phyloP scores from a whole-genome alignment of 2,113 vertebrate genomes.

The Machaerirhynchus nigripectus region DNA sequence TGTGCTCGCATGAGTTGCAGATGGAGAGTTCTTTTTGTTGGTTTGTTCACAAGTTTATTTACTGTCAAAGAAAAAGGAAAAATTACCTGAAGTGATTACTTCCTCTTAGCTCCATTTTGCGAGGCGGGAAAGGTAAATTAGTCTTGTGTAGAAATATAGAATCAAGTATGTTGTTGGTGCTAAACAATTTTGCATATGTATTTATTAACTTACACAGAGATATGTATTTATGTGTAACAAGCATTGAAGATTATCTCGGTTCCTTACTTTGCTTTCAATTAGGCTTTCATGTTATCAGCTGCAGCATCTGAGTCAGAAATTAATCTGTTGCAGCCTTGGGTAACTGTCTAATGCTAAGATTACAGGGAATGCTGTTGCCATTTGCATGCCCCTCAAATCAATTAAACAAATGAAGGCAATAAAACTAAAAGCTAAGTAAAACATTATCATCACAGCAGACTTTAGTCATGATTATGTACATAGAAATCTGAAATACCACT shows the following conservation, averaged over 20 bases:
- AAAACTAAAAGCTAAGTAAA: not conserved
- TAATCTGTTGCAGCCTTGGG: not conserved
- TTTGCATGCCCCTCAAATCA: not conserved
- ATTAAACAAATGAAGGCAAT: not conserved
- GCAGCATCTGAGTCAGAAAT: not conserved
- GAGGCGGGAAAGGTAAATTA: not conserved
- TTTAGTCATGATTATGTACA: not conserved
- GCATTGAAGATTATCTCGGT: not conserved
- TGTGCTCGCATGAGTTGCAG: not conserved
- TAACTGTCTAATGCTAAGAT: not conserved
- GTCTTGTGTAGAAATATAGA: not conserved
- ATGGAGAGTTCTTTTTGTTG: not conserved
- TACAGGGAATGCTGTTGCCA: not conserved
- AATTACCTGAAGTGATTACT: not conserved
- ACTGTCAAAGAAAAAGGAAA: not conserved
- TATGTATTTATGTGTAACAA: not conserved
- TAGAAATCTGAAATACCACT: not conserved
- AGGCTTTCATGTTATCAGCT: not conserved
- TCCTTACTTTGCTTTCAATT: not conserved
- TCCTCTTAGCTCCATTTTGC: not conserved
- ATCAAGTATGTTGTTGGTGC: not conserved
- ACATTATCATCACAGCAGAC: not conserved
- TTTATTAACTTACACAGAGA: not conserved
- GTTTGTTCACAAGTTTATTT: not conserved
- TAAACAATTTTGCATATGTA: not conserved